Percentiles rank a stretch among this genome's conserved stretches.
Evolutionary conservation across 1,140 invertebrate species (phyloP).

Genomic region (Chironomus striatipennis): DNA sequence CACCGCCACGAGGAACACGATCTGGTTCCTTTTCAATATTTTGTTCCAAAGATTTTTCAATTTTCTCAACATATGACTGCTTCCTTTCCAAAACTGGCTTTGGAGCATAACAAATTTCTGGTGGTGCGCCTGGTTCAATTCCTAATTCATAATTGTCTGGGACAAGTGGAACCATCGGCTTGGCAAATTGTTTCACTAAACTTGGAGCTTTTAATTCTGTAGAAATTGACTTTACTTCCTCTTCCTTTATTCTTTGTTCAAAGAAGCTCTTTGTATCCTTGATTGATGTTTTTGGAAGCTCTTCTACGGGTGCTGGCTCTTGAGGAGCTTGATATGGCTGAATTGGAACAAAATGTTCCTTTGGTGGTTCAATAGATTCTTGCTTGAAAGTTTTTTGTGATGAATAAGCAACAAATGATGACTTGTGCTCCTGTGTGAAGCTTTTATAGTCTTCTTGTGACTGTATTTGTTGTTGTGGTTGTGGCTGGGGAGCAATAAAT

Average conservation of each 20-base stretch:
- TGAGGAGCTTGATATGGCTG: slow-evolving; percentile 24
- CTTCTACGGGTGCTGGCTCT: slow-evolving; percentile 11
- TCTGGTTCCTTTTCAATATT: slow-evolving; percentile 45
- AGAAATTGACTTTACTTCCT: slow-evolving; percentile 40
- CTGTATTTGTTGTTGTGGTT: no score
- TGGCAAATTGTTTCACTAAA: slow-evolving; percentile 43
- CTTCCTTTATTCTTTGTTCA: slow-evolving; percentile 38
- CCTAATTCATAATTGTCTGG: slow-evolving; percentile 38
- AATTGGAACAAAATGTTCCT: slow-evolving; percentile 21
- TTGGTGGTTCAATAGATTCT: slow-evolving; percentile 10
- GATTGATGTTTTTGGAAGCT: slow-evolving; percentile 27
- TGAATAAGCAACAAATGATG: slow-evolving; percentile 25
- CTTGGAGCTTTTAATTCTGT: slow-evolving; percentile 45
- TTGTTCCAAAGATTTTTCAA: slow-evolving; percentile 49
- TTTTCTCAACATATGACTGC: slow-evolving; percentile 47
- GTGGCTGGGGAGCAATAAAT: background rate
- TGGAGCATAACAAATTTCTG: slow-evolving; percentile 53
- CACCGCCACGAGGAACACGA: slow-evolving; percentile 44
- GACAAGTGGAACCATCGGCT: slow-evolving; percentile 37
- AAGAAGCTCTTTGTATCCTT: slow-evolving; percentile 39
- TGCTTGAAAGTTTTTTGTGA: slow-evolving; percentile 29
- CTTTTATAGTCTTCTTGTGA: slow-evolving; percentile 26
- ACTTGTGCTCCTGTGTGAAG: slow-evolving; percentile 17
- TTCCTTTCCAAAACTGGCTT: slow-evolving; percentile 37
- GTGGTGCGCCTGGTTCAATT: slow-evolving; percentile 52